These are phyloP conservation scores for Phanerotoma sp. DNA, from an alignment of 2,888 invertebrate species.

Conservation along the genomic window DNA sequence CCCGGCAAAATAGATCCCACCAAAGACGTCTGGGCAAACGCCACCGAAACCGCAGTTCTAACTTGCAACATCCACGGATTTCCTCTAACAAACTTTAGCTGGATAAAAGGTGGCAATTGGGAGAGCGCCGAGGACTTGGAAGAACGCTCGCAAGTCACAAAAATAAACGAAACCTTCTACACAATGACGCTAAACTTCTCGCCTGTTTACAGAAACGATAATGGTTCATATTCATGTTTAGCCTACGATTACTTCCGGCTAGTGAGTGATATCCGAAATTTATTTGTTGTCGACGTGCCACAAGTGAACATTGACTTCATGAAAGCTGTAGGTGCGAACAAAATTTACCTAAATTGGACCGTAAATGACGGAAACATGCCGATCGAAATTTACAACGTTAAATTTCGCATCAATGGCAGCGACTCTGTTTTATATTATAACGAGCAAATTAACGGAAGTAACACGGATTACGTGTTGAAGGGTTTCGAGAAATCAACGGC, in stretches of 20 bases:
- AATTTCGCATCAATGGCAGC: slow-evolving; percentile 60
- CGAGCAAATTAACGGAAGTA: slow-evolving; percentile 65
- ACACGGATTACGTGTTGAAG: slow-evolving; percentile 70
- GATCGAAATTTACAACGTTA: slow-evolving; percentile 62
- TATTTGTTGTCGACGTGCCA: slow-evolving; percentile 71
- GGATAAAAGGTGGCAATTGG: slow-evolving; percentile 63
- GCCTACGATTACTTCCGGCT: slow-evolving; percentile 55
- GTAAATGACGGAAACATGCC: slow-evolving; percentile 74
- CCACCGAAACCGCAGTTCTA: slow-evolving; percentile 60
- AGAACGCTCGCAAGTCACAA: slow-evolving; percentile 51
- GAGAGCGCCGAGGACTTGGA: slow-evolving; percentile 53
- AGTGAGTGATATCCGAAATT: slow-evolving; percentile 58
- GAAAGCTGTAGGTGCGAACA: slow-evolving; percentile 73
- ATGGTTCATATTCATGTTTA: slow-evolving; percentile 66
- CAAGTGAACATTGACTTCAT: slow-evolving; percentile 71
- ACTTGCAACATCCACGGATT: slow-evolving; percentile 64
- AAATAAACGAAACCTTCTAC: slow-evolving; percentile 63
- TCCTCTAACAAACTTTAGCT: slow-evolving; percentile 62
- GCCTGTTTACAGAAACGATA: slow-evolving; percentile 68
- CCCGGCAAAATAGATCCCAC: slow-evolving; percentile 59
- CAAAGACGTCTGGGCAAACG: slow-evolving; percentile 59
- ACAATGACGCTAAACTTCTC: slow-evolving; percentile 63
- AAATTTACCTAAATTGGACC: slow-evolving; percentile 83
- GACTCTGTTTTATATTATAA: slow-evolving; percentile 64
- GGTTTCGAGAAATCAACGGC: slow-evolving; percentile 67